Evolutionary conservation across 2,888 invertebrate genomes (phyloP).

Genomic region (Doris montereyensis): DNA sequence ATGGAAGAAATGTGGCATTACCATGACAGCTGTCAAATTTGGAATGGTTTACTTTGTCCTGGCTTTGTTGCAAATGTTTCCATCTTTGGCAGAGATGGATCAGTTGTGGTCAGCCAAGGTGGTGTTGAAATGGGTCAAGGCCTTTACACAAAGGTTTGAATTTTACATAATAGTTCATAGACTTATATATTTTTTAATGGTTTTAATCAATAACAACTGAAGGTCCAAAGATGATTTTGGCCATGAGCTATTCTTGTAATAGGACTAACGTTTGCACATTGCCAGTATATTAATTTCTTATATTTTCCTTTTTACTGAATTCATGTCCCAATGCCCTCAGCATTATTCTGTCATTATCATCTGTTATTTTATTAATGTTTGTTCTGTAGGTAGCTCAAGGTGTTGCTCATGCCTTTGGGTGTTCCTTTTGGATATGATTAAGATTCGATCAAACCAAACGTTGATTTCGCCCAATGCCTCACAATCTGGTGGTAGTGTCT

Average conservation of each 20-base stretch:
- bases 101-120: slow-evolving; percentile 79
- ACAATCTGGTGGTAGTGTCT: slow-evolving; percentile 70
- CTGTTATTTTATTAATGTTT: too few relatives aligned
- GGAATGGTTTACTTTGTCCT: slow-evolving; percentile 72
- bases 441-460: slow-evolving; percentile 24
- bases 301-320: too few relatives aligned
- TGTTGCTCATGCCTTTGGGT: slow-evolving; percentile 27
- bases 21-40: slow-evolving; percentile 80
- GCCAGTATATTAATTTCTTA: too few relatives aligned
- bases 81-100: slow-evolving; percentile 74
- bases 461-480: slow-evolving; percentile 20
- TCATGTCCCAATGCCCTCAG: too few relatives aligned
- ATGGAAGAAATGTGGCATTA: slow-evolving; percentile 82
- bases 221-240: too few relatives aligned
- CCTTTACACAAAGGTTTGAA: slow-evolving; percentile 84
- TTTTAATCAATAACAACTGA: too few relatives aligned
- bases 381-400: slow-evolving; percentile 25
- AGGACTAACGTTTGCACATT: too few relatives aligned
- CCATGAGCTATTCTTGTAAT: too few relatives aligned
- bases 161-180: too few relatives aligned
- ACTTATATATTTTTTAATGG: too few relatives aligned
- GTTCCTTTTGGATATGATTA: slow-evolving; percentile 21
- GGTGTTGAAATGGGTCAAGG: slow-evolving; percentile 81
- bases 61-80: slow-evolving; percentile 45
- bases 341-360: not conserved